Conservation (phyloP, 2,888 invertebrate species). For the Holacanthella duospinosa region DNA sequence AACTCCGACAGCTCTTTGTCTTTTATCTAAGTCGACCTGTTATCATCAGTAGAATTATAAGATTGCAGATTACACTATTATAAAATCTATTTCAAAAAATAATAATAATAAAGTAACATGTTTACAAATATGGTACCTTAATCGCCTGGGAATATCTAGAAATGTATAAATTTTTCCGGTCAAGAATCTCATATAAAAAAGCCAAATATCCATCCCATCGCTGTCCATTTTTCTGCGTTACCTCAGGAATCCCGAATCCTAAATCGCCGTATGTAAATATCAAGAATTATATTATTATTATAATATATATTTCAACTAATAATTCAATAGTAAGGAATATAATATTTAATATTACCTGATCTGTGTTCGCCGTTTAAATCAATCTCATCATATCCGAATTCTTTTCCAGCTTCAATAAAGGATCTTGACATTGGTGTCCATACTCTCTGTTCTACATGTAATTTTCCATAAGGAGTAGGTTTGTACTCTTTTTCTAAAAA, state of each 20-base stretch:
- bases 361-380: slow-evolving; percentile 4
- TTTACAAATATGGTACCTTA: not conserved
- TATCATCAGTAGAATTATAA: not conserved
- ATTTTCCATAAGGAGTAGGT: not conserved
- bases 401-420: slow-evolving; percentile 4
- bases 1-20: slow-evolving; percentile 17
- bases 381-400: slow-evolving; percentile 7
- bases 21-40: slow-evolving; percentile 22
- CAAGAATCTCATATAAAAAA: not conserved
- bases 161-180: not conserved
- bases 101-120: not conserved
- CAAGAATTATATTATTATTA: not conserved
- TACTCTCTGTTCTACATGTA: not conserved
- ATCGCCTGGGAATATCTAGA: not conserved
- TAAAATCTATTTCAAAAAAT: not conserved
- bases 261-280: not conserved
- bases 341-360: not conserved
- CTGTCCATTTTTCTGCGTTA: not conserved
- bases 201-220: not conserved
- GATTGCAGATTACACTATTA: too few species aligned
- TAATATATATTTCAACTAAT: not conserved
- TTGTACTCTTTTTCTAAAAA: slow-evolving; percentile 3
- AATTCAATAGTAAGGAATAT: not conserved
- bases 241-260: slow-evolving; percentile 5
- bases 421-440: not conserved